Evolutionary conservation across 2,888 invertebrate species (phyloP).

Genomic region (Nymphalis polychloros): DNA sequence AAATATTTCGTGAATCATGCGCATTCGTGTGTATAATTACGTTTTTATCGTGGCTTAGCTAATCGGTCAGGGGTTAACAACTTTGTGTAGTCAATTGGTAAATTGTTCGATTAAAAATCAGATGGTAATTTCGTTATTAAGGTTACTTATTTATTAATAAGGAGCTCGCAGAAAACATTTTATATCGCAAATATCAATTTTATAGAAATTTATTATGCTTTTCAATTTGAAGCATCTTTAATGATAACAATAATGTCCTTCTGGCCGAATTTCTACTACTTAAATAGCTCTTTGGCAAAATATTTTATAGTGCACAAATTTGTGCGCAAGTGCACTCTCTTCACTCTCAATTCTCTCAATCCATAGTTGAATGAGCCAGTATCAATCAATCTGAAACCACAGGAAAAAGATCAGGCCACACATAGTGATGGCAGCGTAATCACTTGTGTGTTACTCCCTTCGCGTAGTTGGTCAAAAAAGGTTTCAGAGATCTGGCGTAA

Average conservation of each 20-base stretch:
- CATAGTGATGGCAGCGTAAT: neutral
- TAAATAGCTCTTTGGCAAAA: no score
- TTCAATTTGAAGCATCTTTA: no score
- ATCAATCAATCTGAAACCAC: no score
- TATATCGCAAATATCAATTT: no score
- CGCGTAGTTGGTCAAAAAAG: conserved; percentile 19
- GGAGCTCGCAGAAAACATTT: neutral
- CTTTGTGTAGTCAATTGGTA: conserved; percentile 31
- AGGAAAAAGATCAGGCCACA: neutral
- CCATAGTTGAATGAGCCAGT: no score
- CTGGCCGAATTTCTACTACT: no score
- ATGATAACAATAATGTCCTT: no score
- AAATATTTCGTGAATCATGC: conserved; percentile 74
- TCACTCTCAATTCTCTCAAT: no score
- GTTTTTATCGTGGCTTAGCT: conserved; percentile 62
- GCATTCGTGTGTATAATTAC: conserved; percentile 72
- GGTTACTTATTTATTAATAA: neutral
- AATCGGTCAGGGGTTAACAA: conserved; percentile 61
- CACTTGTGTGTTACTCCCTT: neutral
- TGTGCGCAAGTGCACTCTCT: no score
- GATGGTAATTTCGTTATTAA: neutral
- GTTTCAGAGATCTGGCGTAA: conserved; percentile 51
- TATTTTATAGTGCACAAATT: no score
- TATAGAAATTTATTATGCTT: no score
- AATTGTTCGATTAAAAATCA: conserved; percentile 9